Conservation (phyloP, 2,797 vertebrate genomes). For the Enteromius afrohamiltoni region DNA sequence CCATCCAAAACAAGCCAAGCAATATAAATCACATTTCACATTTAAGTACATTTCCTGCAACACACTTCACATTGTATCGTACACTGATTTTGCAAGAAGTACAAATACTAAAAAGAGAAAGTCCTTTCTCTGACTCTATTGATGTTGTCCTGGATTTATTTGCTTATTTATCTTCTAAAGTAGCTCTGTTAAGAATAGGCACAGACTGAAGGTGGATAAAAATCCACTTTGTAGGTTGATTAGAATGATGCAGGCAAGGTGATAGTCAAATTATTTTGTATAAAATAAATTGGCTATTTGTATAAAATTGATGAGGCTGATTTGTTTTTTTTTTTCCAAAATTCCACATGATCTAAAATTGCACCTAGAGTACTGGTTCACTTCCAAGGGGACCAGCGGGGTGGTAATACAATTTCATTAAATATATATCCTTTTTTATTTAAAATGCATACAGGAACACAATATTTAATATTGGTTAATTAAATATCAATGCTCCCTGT, state of each 20-base stretch:
- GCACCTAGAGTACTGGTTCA: background rate
- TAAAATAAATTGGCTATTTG: too few relatives aligned
- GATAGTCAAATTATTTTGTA: background rate
- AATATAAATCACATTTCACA: background rate
- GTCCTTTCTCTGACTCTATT: background rate
- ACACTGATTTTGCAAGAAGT: background rate
- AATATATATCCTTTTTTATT: background rate
- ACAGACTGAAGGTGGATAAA: background rate
- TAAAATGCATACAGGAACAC: too few relatives aligned
- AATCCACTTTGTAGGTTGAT: background rate
- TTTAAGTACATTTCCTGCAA: conserved; percentile 3
- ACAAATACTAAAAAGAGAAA: background rate
- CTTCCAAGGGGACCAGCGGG: background rate
- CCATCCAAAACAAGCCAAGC: background rate
- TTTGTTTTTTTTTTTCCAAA: background rate
- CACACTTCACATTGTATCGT: background rate
- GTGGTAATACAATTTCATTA: background rate
- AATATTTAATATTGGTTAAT: background rate
- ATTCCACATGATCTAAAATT: background rate
- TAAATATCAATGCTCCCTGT: background rate
- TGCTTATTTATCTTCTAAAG: background rate
- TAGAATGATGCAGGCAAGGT: background rate
- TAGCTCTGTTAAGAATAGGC: background rate
- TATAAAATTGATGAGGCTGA: background rate
- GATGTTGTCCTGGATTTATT: background rate